phyloP scores from a whole-genome alignment of 1,140 invertebrate species.

The Aplysia californica region DNA sequence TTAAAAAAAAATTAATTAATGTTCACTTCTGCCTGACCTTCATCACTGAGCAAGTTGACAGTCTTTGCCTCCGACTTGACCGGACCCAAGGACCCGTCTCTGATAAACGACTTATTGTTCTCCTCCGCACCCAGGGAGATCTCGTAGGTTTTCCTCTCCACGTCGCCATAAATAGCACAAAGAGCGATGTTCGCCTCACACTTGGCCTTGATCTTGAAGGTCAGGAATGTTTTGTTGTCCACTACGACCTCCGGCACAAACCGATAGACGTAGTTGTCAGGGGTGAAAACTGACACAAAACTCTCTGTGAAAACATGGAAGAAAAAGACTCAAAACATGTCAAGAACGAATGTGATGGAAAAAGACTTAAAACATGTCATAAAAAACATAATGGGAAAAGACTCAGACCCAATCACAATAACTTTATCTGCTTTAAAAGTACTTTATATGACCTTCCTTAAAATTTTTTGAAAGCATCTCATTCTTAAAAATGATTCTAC shows the following conservation, averaged over 20 bases:
- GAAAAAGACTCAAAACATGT: too few species aligned
- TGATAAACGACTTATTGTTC: slow-evolving; percentile 55
- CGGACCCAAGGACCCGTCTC: slow-evolving; percentile 52
- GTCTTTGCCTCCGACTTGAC: slow-evolving; percentile 53
- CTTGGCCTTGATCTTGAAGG: slow-evolving; percentile 61
- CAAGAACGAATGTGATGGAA: slow-evolving; percentile 1
- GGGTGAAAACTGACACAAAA: slow-evolving; percentile 63
- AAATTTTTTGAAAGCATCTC: too few species aligned
- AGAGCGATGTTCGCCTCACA: slow-evolving; percentile 58
- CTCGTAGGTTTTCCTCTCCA: slow-evolving; percentile 62
- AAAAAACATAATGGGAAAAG: slow-evolving; percentile 1
- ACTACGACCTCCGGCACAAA: slow-evolving; percentile 62
- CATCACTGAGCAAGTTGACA: slow-evolving; percentile 49
- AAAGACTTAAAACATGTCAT: background rate
- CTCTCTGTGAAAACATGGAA: too few species aligned
- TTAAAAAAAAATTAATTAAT: too few species aligned
- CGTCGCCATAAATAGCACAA: slow-evolving; percentile 61
- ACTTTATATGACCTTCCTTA: too few species aligned
- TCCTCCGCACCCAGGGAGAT: slow-evolving; percentile 55
- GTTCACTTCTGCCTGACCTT: too few species aligned
- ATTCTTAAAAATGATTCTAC: too few species aligned
- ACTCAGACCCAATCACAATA: background rate
- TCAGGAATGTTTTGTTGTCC: slow-evolving; percentile 59
- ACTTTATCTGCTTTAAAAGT: too few species aligned
- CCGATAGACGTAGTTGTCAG: slow-evolving; percentile 57